Conservation (phyloP, 35 echinoderm and acorn worm species). For the Apostichopus parvimensis region DNA sequence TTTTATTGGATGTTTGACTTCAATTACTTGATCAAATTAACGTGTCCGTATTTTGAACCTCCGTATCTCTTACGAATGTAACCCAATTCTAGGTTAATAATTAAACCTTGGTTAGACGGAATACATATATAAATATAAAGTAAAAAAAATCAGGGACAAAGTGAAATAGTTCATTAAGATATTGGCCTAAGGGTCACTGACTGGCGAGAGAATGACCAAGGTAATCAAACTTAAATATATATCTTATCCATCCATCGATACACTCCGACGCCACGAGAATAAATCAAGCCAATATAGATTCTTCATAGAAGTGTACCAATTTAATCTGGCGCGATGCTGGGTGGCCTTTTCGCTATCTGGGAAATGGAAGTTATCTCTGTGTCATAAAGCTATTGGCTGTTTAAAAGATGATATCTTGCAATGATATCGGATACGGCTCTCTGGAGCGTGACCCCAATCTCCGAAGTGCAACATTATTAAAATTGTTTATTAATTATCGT, state of each 20-base stretch:
- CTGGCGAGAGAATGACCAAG: neutral
- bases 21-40: neutral
- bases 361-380: neutral
- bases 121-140: neutral
- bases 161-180: too few species aligned
- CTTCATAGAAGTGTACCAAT: neutral
- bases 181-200: neutral
- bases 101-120: neutral
- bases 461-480: conserved; percentile 1
- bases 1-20: neutral
- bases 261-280: neutral
- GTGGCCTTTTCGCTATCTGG: neutral
- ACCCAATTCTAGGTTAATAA: neutral
- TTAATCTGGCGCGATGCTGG: neutral
- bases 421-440: neutral
- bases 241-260: neutral
- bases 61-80: neutral
- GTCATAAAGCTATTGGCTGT: neutral
- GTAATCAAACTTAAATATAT: neutral
- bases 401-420: neutral
- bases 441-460: neutral
- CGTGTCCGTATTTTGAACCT: neutral
- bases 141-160: too few species aligned
- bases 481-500: neutral
- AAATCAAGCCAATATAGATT: neutral